phyloP scores from a whole-genome alignment of 2,888 invertebrate species.

The Temnothorax unifasciatus region DNA sequence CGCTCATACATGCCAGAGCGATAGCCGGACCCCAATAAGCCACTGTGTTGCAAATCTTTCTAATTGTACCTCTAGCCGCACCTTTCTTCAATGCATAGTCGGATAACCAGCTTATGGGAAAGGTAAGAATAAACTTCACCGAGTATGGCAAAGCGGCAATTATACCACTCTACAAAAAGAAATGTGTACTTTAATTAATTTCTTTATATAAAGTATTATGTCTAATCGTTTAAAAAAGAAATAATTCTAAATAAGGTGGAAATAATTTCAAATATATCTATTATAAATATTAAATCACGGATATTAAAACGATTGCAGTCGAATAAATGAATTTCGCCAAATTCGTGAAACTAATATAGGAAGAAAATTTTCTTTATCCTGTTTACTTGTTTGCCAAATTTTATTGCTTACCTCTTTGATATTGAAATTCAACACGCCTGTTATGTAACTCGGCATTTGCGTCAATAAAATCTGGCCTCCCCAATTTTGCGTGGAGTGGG shows the following conservation, averaged over 20 bases:
- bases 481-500: conserved; percentile 91
- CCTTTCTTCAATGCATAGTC: conserved; percentile 85
- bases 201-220: neutral
- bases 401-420: conserved; percentile 87
- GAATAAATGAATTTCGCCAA: neutral
- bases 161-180: conserved; percentile 85
- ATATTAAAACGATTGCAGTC: neutral
- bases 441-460: conserved; percentile 91
- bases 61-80: conserved; percentile 75
- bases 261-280: too few relatives aligned
- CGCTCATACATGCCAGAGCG: conserved; percentile 85
- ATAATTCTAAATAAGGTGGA: neutral
- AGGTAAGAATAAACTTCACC: conserved; percentile 87
- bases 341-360: neutral
- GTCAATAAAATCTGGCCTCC: conserved; percentile 91
- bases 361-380: neutral
- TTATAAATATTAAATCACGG: neutral
- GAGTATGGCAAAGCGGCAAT: conserved; percentile 88
- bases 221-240: neutral
- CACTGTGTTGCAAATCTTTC: conserved; percentile 86
- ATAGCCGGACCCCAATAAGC: conserved; percentile 87
- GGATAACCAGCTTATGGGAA: conserved; percentile 87
- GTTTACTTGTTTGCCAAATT: conserved; percentile 10
- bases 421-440: conserved; percentile 88
- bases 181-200: neutral